Evolutionary conservation across 2,797 vertebrate genomes (phyloP).

Genomic region (Hipposideros larvatus): DNA sequence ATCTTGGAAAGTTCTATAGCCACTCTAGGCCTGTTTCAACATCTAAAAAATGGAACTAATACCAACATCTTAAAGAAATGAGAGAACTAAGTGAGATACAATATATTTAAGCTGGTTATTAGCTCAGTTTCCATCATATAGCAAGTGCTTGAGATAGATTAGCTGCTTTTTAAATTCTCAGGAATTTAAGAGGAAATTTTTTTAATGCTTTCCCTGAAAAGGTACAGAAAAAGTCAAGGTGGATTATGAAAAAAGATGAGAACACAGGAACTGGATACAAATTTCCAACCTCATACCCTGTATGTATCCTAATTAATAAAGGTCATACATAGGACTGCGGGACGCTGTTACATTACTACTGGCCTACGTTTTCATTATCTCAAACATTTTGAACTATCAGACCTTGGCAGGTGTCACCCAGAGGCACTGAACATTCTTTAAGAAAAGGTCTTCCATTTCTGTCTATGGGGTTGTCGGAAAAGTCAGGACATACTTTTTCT

Average conservation of each 20-base stretch:
- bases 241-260: not conserved
- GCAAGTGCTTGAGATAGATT: not conserved
- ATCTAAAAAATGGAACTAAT: not conserved
- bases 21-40: not conserved
- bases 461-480: no score
- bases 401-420: not conserved
- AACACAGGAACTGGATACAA: not conserved
- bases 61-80: not conserved
- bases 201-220: not conserved
- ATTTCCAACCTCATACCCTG: not conserved
- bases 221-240: not conserved
- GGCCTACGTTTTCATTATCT: not conserved
- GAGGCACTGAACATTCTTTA: not conserved
- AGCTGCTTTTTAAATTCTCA: not conserved
- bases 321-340: not conserved
- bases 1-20: not conserved
- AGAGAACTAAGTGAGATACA: not conserved
- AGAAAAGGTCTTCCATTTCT: slow-evolving; percentile 1
- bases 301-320: not conserved
- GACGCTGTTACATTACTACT: not conserved
- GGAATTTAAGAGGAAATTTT: not conserved
- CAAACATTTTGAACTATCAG: not conserved
- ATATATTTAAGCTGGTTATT: not conserved
- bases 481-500: no score
- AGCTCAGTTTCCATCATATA: not conserved